These are phyloP conservation scores for Procambarus clarkii DNA, from an alignment of 1,140 invertebrate genomes.

Conservation along the genomic window DNA sequence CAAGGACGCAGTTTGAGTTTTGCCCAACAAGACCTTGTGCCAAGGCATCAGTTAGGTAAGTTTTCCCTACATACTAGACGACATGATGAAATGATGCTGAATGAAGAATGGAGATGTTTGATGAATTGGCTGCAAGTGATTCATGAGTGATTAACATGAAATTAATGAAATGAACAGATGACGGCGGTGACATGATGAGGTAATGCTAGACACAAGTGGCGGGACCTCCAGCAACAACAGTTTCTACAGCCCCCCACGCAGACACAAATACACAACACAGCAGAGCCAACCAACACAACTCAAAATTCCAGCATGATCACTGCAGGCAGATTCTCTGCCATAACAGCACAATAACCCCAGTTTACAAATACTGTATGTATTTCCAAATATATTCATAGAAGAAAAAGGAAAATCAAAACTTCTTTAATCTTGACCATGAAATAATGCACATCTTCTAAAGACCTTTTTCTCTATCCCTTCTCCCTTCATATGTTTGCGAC, in stretches of 20 bases:
- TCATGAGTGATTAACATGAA: constrained; percentile 2
- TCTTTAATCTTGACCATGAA: constrained; percentile 26
- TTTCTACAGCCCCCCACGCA: constrained; percentile 66
- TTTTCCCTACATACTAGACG: constrained; percentile 69
- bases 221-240: constrained; percentile 56
- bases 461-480: constrained; percentile 14
- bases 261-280: constrained; percentile 70
- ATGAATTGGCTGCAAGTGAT: constrained; percentile 16
- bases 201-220: constrained; percentile 69
- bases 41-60: constrained; percentile 59
- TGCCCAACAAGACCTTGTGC: constrained; percentile 58
- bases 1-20: constrained; percentile 58
- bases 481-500: constrained; percentile 27
- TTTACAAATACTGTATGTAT: constrained; percentile 52
- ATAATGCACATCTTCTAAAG: constrained; percentile 25
- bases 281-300: constrained; percentile 67
- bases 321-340: constrained; percentile 39
- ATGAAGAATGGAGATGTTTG: constrained; percentile 30
- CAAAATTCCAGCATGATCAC: constrained; percentile 58
- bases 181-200: constrained; percentile 65
- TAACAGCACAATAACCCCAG: constrained; percentile 48
- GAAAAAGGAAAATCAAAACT: constrained; percentile 52
- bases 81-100: constrained; percentile 57
- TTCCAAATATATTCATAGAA: constrained; percentile 64
- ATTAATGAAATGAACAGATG: constrained; percentile 39